phyloP scores from a whole-genome alignment of 2,113 vertebrate species.

The Engraulis encrasicolus region DNA sequence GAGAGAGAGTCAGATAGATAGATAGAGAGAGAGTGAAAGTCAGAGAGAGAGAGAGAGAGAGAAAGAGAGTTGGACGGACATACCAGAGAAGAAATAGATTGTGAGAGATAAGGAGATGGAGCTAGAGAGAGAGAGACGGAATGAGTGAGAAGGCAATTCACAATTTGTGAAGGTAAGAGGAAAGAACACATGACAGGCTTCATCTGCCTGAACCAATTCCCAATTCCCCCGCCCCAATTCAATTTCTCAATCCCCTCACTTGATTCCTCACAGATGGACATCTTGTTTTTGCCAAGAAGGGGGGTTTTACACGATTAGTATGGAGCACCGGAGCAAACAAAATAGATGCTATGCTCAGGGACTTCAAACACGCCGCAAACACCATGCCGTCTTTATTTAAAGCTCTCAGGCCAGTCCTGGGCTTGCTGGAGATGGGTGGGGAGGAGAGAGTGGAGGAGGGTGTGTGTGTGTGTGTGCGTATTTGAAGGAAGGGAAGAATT shows the following conservation, averaged over 20 bases:
- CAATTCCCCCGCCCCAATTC: constrained; percentile 32
- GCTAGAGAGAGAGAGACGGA: not conserved
- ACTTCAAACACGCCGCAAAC: constrained; percentile 25
- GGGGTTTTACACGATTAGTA: constrained; percentile 37
- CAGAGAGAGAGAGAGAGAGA: too few relatives aligned
- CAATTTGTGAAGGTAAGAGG: too few relatives aligned
- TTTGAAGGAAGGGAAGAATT: not conserved
- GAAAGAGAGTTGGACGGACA: too few relatives aligned
- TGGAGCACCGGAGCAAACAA: not conserved
- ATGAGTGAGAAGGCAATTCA: too few relatives aligned
- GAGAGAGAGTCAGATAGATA: too few relatives aligned
- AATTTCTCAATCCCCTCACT: constrained; percentile 41
- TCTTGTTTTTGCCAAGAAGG: constrained; percentile 46
- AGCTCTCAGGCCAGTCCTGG: not conserved
- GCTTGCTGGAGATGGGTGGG: too few relatives aligned
- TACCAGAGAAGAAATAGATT: too few relatives aligned
- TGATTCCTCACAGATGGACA: constrained; percentile 42
- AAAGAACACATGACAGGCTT: constrained; percentile 41
- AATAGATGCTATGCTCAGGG: constrained; percentile 8
- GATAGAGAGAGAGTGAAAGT: too few relatives aligned
- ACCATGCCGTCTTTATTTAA: not conserved
- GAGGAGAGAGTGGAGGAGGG: not conserved
- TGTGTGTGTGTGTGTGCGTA: not conserved
- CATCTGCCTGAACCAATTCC: constrained; percentile 39
- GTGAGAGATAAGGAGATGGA: too few relatives aligned